Base-by-base conservation (phyloP, 2,113 vertebrate species). In the Vimba vimba region DNA sequence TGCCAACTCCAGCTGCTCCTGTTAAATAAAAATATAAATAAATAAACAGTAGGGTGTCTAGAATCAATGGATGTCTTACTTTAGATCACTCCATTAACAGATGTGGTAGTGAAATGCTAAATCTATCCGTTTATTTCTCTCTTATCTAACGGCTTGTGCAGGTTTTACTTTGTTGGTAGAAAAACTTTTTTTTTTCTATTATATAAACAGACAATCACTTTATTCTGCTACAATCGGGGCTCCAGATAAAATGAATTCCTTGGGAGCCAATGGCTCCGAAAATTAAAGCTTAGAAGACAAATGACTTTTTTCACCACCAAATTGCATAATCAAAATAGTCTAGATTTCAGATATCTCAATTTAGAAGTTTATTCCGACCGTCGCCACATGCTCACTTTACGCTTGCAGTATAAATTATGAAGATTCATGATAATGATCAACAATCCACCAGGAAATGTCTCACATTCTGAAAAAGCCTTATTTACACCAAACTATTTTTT, bases 1-100 rank as follows among this genome's bases (percentile, higher is more conserved):
- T 21, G 39, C 36, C 79, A 81, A 81, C 79, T 45, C 79, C 59
- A 81, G 59, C 79, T 81, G 59, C 59, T 66, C 79, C 60, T 66
- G 60, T 81, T 66, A 64, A 81, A 81, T 81, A 81, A 81, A 81
- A 81, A 81, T 81, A 64, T 81, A 66, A 81, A 81, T 62, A 80
- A 80, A 64, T 66, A 80, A 25, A 43, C 36, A 64, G 79, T 59
- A 45, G 39, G 36, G 79, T 81, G 59, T 66, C 17, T 19, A 47
- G 59, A 81, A 81, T 81, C 79, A 66, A 81, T 81, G 59, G 79
- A 27, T 66, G 36, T 47, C 59, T 64, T 66, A 66, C 33, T 79
- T 59, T 79, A 81, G 79, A 66, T 64, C 33, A 62, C 11, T 81
- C 39, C 60, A 47, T 66, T 47, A 66, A 47, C 79, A 81, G 79